These are phyloP conservation scores for Lordiphosa collinella DNA, from an alignment of 1,140 invertebrate species.

Conservation along the genomic window DNA sequence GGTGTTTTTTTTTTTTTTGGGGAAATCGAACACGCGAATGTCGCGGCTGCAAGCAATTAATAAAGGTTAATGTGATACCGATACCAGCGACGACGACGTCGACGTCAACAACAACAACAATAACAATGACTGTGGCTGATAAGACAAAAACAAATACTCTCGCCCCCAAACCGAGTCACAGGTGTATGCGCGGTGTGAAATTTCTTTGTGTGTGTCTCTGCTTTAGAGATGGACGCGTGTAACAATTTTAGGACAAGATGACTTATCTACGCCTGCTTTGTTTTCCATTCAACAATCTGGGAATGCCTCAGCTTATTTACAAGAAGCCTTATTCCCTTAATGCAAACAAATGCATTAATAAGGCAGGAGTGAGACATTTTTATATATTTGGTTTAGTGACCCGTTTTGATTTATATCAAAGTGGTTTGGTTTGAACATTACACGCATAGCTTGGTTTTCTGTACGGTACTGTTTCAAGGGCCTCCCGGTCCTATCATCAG, in stretches of 20 bases:
- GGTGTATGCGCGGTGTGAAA: constrained; percentile 23
- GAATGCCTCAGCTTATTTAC: too few species aligned
- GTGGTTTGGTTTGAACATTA: too few species aligned
- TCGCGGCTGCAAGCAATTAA: constrained; percentile 35
- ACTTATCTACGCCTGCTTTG: too few species aligned
- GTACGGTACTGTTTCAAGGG: too few species aligned
- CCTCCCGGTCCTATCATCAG: too few species aligned
- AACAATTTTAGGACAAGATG: neutral
- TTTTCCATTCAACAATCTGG: too few species aligned
- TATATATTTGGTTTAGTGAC: too few species aligned
- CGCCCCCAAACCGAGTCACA: constrained; percentile 10
- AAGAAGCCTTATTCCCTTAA: too few species aligned
- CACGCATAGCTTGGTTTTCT: too few species aligned
- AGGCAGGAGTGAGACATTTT: too few species aligned
- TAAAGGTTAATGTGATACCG: constrained; percentile 52
- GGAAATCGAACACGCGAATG: constrained; percentile 10
- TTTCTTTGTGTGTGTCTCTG: neutral
- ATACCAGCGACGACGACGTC: constrained; percentile 4
- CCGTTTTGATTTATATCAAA: too few species aligned
- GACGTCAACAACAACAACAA: constrained; percentile 5
- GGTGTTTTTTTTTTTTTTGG: neutral
- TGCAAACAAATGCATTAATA: too few species aligned
- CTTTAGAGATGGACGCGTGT: constrained; percentile 35
- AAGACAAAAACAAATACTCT: constrained; percentile 37
- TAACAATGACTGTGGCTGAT: constrained; percentile 41